These are phyloP conservation scores for Australoheros facetus DNA, from an alignment of 2,797 vertebrate genomes.

Conservation along the genomic window DNA sequence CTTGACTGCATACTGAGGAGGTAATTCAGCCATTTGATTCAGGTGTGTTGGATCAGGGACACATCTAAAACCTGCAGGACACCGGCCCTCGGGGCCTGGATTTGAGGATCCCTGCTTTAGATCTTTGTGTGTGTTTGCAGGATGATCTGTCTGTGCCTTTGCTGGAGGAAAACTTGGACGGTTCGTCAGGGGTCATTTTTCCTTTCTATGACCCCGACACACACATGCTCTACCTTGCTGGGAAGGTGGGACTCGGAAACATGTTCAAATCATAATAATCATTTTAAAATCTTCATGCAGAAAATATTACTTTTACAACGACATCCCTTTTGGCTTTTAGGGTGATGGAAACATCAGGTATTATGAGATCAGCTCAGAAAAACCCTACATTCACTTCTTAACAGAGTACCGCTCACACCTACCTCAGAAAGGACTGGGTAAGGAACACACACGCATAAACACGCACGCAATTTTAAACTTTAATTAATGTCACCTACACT, in stretches of 20 bases:
- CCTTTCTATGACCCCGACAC: slow-evolving; percentile 96
- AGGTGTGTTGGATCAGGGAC: too few relatives aligned
- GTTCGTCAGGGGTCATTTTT: slow-evolving; percentile 92
- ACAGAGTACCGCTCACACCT: slow-evolving; percentile 89
- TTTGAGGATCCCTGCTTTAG: not conserved
- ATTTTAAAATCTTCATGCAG: not conserved
- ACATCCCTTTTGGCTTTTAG: slow-evolving; percentile 64
- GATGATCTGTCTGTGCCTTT: slow-evolving; percentile 92
- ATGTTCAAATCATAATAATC: not conserved
- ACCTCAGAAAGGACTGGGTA: slow-evolving; percentile 97
- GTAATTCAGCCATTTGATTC: too few relatives aligned
- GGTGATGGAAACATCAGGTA: slow-evolving; percentile 96
- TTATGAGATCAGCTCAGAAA: slow-evolving; percentile 92
- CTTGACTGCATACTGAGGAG: too few relatives aligned
- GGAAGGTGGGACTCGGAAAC: slow-evolving; percentile 84
- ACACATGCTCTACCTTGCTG: slow-evolving; percentile 96
- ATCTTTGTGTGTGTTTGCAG: slow-evolving; percentile 67
- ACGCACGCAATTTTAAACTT: not conserved
- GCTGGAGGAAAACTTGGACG: slow-evolving; percentile 91
- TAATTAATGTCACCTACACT: not conserved
- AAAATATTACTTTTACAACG: not conserved
- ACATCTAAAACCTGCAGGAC: too few relatives aligned
- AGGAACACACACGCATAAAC: slow-evolving; percentile 58
- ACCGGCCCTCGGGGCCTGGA: too few relatives aligned
- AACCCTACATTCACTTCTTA: slow-evolving; percentile 90